Base-by-base conservation (phyloP, 1,140 invertebrate genomes). In the Lamellibrachia luymesi region DNA sequence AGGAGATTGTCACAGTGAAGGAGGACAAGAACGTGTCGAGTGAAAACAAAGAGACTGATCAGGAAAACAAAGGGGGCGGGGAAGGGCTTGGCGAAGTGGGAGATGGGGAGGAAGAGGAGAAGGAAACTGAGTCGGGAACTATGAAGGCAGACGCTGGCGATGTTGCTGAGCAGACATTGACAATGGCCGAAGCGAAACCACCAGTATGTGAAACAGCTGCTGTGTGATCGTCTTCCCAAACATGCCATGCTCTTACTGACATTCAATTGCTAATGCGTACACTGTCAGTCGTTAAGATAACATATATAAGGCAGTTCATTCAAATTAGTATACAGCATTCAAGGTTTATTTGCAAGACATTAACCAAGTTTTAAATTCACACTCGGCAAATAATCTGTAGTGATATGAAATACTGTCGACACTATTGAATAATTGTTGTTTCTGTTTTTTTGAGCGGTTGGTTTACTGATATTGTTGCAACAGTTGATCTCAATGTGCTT, bases 1-100 rank as follows among this genome's bases (percentile, higher is more conserved):
- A 94, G 64, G 94, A 96, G 93, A 94, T 95, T 90, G 94, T 94
- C 13, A 93, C 93, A 90, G 90, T 92, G 50, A 64, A 51, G 8
- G 92, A 91, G 91, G 49, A 56, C 6, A 92, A 56, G 50, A 64
- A 51, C 6, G 51, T 2, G 10, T 52, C 27, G 27, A 50, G 2
- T 10, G 50, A 50, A 2, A 52, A 0, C n/a, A 92, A 92, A 52
- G 51, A 92, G 64, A 22, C 64, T 80, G 64, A 22, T 2, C 64
- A 80, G 64, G 64, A 80, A 2, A 80, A 2, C 1, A 1, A 80
- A 2, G 17, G 17, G 13, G 64, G 13, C 17, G 64, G 13, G 13
- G 64, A 80, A 80, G 64, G 8, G 38, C 38, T 1, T 38, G 38
- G 38, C 38, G 38, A 38, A 80, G 4, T 22, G 64, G 64, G 8